phyloP scores from a whole-genome alignment of 2,888 invertebrate species.

The Congeria kusceri region DNA sequence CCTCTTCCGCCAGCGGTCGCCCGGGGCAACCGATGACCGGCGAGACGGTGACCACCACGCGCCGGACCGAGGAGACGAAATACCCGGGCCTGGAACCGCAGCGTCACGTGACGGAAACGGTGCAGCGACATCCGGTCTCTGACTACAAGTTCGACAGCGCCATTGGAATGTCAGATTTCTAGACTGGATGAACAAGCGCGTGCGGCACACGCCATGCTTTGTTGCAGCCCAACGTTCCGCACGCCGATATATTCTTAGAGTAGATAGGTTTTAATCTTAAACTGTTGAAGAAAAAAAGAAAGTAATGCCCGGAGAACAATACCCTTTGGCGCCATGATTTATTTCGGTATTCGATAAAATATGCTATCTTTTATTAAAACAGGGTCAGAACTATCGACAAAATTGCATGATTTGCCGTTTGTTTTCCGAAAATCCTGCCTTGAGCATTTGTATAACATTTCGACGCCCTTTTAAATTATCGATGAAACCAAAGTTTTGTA shows the following conservation, averaged over 20 bases:
- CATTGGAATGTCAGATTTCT: constrained; percentile 60
- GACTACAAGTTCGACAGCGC: constrained; percentile 40
- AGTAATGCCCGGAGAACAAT: no score
- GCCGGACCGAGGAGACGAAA: constrained; percentile 45
- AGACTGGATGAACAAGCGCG: constrained; percentile 3
- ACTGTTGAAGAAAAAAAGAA: no score
- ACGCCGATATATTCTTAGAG: neutral
- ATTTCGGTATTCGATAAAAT: no score
- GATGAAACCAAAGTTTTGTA: no score
- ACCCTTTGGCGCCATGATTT: no score
- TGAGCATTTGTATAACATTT: neutral
- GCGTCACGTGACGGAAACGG: constrained; percentile 54
- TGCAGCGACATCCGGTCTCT: constrained; percentile 37
- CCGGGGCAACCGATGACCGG: constrained; percentile 47
- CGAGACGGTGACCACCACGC: constrained; percentile 48
- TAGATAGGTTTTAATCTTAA: constrained; percentile 3
- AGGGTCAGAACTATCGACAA: neutral
- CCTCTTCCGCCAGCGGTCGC: constrained; percentile 22
- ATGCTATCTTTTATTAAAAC: neutral
- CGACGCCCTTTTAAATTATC: neutral
- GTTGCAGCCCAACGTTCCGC: no score
- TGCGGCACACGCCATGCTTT: no score
- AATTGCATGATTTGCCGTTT: neutral
- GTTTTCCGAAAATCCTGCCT: no score
- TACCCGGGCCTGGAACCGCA: constrained; percentile 60